These are phyloP conservation scores for Radopholus similis DNA, from an alignment of 1,140 invertebrate species.

Conservation along the genomic window DNA sequence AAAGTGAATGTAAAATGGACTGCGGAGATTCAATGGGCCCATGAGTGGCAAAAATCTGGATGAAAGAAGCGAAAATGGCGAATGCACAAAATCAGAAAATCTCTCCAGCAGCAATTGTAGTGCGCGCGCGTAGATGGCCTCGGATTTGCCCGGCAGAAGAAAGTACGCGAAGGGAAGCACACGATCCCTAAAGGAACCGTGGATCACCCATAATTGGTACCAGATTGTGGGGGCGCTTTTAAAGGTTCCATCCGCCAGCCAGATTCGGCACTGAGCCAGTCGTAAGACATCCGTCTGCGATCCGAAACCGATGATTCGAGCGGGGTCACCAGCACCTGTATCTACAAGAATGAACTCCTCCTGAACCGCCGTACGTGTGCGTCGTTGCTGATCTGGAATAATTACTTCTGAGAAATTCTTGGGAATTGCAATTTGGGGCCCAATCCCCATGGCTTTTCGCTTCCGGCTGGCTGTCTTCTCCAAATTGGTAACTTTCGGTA, in stretches of 20 bases:
- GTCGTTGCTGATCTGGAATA: not conserved
- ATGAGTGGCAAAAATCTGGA: too few species aligned
- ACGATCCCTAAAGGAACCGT: not conserved
- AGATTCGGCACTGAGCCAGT: not conserved
- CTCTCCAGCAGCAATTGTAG: too few species aligned
- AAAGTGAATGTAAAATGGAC: too few species aligned
- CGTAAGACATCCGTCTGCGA: not conserved
- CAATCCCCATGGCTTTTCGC: not conserved
- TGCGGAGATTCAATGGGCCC: too few species aligned
- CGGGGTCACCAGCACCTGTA: not conserved
- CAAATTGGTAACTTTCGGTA: slow-evolving; percentile 13
- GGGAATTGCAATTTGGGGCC: not conserved
- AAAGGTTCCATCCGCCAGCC: slow-evolving; percentile 12
- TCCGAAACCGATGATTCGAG: not conserved
- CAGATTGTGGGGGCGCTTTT: not conserved
- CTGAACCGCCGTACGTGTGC: not conserved
- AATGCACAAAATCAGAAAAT: too few species aligned
- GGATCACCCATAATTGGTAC: slow-evolving; percentile 15
- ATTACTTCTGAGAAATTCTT: slow-evolving; percentile 1
- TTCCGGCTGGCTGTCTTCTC: slow-evolving; percentile 3
- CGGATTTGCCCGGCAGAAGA: not conserved
- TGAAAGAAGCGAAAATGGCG: too few species aligned
- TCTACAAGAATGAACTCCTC: slow-evolving; percentile 6
- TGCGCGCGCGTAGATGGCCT: not conserved
- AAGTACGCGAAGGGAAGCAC: not conserved